phyloP scores from a whole-genome alignment of 2,113 vertebrate genomes.

The Ciconia maguari region DNA sequence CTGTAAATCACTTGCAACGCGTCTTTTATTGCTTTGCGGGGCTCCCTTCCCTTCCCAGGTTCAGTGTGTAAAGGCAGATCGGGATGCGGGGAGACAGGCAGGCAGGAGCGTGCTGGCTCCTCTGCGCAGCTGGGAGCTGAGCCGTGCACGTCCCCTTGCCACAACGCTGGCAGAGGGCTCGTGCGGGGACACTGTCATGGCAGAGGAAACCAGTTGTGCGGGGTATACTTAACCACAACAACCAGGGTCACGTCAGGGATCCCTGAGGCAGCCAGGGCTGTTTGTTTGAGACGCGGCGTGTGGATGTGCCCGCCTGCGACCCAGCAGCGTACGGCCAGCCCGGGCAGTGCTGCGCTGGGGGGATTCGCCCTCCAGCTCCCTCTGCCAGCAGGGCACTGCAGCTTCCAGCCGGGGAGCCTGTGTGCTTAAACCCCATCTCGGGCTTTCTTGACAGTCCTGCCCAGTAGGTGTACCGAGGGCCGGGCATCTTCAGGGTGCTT shows the following conservation, averaged over 20 bases:
- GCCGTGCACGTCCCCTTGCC: not conserved
- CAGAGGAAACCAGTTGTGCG: not conserved
- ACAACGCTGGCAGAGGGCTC: rapidly evolving
- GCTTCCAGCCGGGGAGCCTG: not conserved
- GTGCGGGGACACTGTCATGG: not conserved
- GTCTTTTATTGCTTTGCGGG: not conserved
- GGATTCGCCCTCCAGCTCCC: not conserved
- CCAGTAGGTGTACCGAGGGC: not conserved
- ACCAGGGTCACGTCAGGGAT: not conserved
- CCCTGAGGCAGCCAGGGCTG: not conserved
- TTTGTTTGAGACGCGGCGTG: rapidly evolving
- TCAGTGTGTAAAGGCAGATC: not conserved
- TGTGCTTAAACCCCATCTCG: not conserved
- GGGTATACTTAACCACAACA: not conserved
- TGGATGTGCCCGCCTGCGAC: not conserved
- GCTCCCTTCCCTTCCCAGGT: not conserved
- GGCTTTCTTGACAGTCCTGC: not conserved
- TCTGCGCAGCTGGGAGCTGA: not conserved
- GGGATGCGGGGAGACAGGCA: not conserved
- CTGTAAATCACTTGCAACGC: not conserved
- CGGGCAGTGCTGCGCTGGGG: rapidly evolving
- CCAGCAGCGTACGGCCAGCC: not conserved
- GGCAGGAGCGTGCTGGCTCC: not conserved
- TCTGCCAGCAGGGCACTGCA: not conserved
- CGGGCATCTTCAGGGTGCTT: not conserved